Evolutionary conservation across 2,888 invertebrate species (phyloP).

Genomic region (Himalopsyche kuldschensis): DNA sequence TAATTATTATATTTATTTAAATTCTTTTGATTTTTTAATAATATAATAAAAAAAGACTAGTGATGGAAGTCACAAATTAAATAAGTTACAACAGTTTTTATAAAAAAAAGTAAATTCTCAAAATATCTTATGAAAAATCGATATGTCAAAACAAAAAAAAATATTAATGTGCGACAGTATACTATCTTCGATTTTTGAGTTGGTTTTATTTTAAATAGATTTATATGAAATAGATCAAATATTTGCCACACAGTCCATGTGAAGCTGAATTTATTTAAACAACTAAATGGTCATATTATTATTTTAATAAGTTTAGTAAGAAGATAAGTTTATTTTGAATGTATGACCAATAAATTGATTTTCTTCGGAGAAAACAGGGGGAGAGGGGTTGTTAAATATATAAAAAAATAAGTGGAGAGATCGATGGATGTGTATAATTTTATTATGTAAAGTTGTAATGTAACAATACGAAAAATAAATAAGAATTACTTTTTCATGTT

Average conservation of each 20-base stretch:
- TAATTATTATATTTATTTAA: background rate
- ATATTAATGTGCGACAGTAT: too few species aligned
- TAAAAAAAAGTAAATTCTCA: background rate
- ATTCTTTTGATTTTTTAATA: background rate
- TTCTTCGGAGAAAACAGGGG: constrained; percentile 13
- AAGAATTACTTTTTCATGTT: constrained; percentile 35
- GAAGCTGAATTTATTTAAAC: background rate
- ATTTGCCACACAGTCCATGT: background rate
- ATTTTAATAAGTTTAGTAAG: background rate
- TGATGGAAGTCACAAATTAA: constrained; percentile 4
- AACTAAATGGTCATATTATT: background rate
- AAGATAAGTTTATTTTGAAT: constrained; percentile 5
- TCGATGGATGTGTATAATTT: constrained; percentile 26
- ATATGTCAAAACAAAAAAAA: background rate
- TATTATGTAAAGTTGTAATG: constrained; percentile 37
- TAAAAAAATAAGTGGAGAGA: constrained; percentile 5
- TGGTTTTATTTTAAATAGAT: background rate
- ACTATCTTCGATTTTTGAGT: too few species aligned
- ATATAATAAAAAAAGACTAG: constrained; percentile 1
- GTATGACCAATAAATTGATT: constrained; percentile 30
- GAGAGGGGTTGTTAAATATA: constrained; percentile 22
- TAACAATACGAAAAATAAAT: constrained; percentile 34
- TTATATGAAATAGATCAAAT: background rate
- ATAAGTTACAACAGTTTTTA: background rate
- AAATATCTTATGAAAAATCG: background rate